These are phyloP conservation scores for Marcusenius ussheri DNA, from an alignment of 2,113 vertebrate genomes.

Conservation along the genomic window DNA sequence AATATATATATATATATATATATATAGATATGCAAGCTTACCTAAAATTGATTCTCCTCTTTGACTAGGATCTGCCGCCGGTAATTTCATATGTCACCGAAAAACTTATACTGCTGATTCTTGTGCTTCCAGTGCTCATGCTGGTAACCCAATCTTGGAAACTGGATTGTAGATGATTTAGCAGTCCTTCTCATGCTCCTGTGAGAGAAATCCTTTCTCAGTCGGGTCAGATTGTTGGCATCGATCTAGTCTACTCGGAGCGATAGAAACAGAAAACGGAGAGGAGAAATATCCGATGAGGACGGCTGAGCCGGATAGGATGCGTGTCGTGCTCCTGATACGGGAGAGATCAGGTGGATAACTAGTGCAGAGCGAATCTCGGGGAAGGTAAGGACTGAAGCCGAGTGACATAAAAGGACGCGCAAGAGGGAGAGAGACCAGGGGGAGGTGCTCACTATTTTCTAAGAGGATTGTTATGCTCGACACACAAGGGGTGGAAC, in stretches of 20 bases:
- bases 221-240: slow-evolving; percentile 51
- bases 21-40: slow-evolving; percentile 38
- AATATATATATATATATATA: not conserved
- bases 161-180: slow-evolving; percentile 63
- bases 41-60: slow-evolving; percentile 66
- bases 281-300: slow-evolving; percentile 6
- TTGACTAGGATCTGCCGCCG: slow-evolving; percentile 54
- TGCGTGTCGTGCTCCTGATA: not conserved
- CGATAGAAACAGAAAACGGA: not conserved
- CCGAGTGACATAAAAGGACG: slow-evolving; percentile 22
- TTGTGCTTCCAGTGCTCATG: slow-evolving; percentile 65
- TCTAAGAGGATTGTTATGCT: slow-evolving; percentile 59
- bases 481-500: slow-evolving; percentile 59
- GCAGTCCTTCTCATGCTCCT: slow-evolving; percentile 69
- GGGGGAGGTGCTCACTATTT: slow-evolving; percentile 61
- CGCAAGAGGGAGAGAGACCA: slow-evolving; percentile 44
- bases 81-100: slow-evolving; percentile 55
- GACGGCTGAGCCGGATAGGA: not conserved
- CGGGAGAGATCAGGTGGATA: slow-evolving; percentile 39
- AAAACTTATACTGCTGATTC: slow-evolving; percentile 67
- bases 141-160: slow-evolving; percentile 56
- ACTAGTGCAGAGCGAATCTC: slow-evolving; percentile 47
- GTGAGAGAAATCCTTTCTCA: slow-evolving; percentile 46
- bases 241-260: slow-evolving; percentile 32
- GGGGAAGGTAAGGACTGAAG: slow-evolving; percentile 49